Base-by-base conservation (phyloP, 2,113 vertebrate species). In the Neoarius graeffei region DNA sequence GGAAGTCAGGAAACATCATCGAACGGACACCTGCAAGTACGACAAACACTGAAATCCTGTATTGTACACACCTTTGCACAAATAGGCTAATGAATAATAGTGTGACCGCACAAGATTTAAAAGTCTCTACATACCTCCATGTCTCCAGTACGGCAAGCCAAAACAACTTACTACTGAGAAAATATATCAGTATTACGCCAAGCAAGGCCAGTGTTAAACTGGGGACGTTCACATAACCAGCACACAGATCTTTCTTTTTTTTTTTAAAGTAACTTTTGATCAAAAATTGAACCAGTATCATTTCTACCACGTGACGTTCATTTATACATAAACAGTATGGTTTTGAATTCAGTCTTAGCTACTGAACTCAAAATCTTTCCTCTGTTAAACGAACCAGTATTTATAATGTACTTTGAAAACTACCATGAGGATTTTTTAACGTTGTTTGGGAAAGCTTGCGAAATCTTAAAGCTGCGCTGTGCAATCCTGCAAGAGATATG, bases 21-120 rank as follows among this genome's bases (percentile, higher is more conserved):
- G 20, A 74, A 59, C 17, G 17, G 69, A 73, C 10, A 7, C 42
- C 66, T 80, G 74, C 64, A 27, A 71, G 62, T 60, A 54, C 77
- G 60, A 20, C 25, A 81, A 85, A 67, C 42, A 52, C 25, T 83
- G 15, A 81, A 77, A 59, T 30, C 67, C 52, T n/a, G 48, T 19
- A 42, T n/a, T 77, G 54, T 74, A 62, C 76, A 59, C 77, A 69
- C 71, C 27, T 30, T 25, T 83, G 89, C 89, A 90, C 85, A 86
- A 84, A 62, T 13, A 62, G 57, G 1, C 30, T 80, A 66, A 27
- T 42, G 20, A 13, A 50, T 71, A 13, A 50, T 71, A 62, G 35
- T 54, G 42, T 60, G 35, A 57, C 48, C 64, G 85, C 62, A 87
- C 64, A 82, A 74, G 27, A 66, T 80, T 56, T 86, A 62, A 81